Percentiles rank a stretch among this genome's conserved stretches.
Conservation (phyloP, 2,888 invertebrate species). For the Drosophila rellima region DNA sequence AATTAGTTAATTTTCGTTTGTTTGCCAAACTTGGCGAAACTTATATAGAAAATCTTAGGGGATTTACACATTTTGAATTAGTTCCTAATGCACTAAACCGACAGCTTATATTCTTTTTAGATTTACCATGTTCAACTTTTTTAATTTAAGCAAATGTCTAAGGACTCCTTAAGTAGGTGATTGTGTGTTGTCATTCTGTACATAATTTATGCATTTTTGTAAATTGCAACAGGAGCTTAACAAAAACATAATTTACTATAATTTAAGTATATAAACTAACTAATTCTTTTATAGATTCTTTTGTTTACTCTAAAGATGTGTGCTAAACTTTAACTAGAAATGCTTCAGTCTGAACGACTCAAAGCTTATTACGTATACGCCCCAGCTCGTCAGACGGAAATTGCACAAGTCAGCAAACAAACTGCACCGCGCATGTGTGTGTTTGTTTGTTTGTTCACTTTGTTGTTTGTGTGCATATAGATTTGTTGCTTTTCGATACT, state of each 20-base stretch:
- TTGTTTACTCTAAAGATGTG: constrained; percentile 2
- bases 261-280: constrained; percentile 2
- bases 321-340: constrained; percentile 12
- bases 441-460: constrained; percentile 15
- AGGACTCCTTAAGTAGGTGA: not conserved
- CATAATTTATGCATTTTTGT: constrained; percentile 35
- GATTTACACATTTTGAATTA: constrained; percentile 43
- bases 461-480: constrained; percentile 49
- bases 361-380: constrained; percentile 58
- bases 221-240: constrained; percentile 21
- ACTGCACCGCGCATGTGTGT: constrained; percentile 39
- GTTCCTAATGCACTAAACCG: constrained; percentile 35
- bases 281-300: not conserved
- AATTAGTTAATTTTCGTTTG: constrained; percentile 59
- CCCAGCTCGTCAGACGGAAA: constrained; percentile 63
- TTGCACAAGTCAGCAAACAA: constrained; percentile 75
- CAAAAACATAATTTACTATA: constrained; percentile 1
- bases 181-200: constrained; percentile 3
- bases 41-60: not conserved
- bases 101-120: constrained; percentile 15
- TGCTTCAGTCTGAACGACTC: constrained; percentile 15
- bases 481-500: constrained; percentile 46
- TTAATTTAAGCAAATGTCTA: constrained; percentile 56
- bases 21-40: constrained; percentile 9
- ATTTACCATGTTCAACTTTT: constrained; percentile 32